phyloP scores from a whole-genome alignment of 2,797 vertebrate species.

The Gouania willdenowi region DNA sequence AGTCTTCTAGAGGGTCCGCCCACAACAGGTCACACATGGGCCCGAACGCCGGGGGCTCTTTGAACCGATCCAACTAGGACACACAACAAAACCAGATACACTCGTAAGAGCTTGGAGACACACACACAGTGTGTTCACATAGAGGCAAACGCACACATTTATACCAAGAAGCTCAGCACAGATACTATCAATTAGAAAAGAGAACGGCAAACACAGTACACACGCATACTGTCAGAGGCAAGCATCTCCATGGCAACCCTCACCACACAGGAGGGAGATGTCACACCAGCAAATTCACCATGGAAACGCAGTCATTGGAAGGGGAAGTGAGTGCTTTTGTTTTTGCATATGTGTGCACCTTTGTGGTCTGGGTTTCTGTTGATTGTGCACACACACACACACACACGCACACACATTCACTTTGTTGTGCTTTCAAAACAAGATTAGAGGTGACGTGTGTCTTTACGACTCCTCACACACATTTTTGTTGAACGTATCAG shows the following conservation, averaged over 20 bases:
- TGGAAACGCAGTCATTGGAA: conserved; percentile 70
- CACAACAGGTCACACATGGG: conserved; percentile 83
- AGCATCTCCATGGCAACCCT: conserved; percentile 67
- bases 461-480: no score
- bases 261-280: conserved; percentile 65
- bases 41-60: conserved; percentile 80
- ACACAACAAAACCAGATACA: conserved; percentile 18
- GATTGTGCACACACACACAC: neutral
- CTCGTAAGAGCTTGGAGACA: conserved; percentile 7
- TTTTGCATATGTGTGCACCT: conserved; percentile 30
- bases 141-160: neutral
- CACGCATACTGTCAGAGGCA: conserved; percentile 55
- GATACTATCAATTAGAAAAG: conserved; percentile 18
- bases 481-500: no score
- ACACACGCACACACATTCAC: no score
- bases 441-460: no score
- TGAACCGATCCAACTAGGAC: conserved; percentile 80
- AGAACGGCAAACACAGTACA: conserved; percentile 36
- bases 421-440: no score
- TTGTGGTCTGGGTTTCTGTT: conserved; percentile 24
- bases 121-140: neutral
- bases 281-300: conserved; percentile 69
- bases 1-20: conserved; percentile 82
- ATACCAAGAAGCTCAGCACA: neutral
- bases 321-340: conserved; percentile 52